Conservation (phyloP, 1,140 invertebrate species). For the Pectinophora gossypiella region DNA sequence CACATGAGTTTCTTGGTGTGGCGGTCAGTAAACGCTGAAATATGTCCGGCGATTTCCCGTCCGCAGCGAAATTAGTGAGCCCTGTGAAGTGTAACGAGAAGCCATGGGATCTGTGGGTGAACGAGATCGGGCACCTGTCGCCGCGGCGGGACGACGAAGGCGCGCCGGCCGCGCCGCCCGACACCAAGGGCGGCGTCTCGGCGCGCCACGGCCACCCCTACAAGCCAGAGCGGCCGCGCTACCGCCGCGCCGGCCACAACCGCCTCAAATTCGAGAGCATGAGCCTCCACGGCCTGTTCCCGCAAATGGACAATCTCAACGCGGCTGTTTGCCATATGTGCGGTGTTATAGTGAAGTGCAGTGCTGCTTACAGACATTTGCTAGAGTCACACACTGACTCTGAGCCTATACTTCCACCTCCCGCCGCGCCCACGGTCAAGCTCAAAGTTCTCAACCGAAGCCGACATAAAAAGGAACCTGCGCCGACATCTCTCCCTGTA, state of each 20-base stretch:
- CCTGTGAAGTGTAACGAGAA: constrained; percentile 70
- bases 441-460: constrained; percentile 38
- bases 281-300: constrained; percentile 79
- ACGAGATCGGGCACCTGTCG: constrained; percentile 65
- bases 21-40: constrained; percentile 40
- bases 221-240: constrained; percentile 37
- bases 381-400: constrained; percentile 48
- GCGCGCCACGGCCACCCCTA: constrained; percentile 40
- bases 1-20: constrained; percentile 31
- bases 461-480: constrained; percentile 59
- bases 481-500: constrained; percentile 44
- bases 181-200: constrained; percentile 34
- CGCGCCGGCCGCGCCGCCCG: constrained; percentile 40
- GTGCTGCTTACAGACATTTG: constrained; percentile 78
- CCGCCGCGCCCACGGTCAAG: constrained; percentile 53
- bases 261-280: constrained; percentile 63
- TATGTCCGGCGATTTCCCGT: constrained; percentile 64
- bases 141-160: constrained; percentile 56
- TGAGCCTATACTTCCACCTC: constrained; percentile 55
- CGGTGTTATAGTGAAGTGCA: constrained; percentile 79
- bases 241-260: constrained; percentile 56
- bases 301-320: constrained; percentile 78
- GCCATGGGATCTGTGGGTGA: constrained; percentile 72
- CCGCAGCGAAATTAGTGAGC: constrained; percentile 56
- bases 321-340: constrained; percentile 80